Evolutionary conservation across 2,113 vertebrate genomes (phyloP), one percentile per base, ranked within the genome.

Genomic region (Panthera tigris): DNA sequence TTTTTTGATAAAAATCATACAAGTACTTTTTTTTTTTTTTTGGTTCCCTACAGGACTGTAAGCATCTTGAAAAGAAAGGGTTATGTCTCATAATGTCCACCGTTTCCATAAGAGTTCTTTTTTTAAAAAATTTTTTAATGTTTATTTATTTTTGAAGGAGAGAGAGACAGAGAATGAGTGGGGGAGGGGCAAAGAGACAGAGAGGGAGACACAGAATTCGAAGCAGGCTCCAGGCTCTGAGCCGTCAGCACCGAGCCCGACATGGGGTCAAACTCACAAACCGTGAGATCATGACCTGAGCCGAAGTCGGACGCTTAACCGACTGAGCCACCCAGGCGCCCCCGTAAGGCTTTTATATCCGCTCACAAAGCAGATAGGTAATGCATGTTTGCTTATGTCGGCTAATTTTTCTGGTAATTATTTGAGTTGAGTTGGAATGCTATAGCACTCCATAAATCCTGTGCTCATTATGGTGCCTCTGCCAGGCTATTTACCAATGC

Each of bases 351-450:
- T 68, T 73, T 66, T 25, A 39, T 63, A 9, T 9, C 65, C 2
- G 10, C 33, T 87, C 33, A 27, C 7, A 48, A 39, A 63, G 41
- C 45, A 79, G 12, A 89, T 55, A 25, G 61, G 25, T 74, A 48
- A 73, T 18, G 50, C 50, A 23, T 19, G 9, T 91, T 93, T 94
- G 39, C 84, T 83, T 81, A 66, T 36, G 36, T 61, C 33, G 45
- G 76, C 45, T 84, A 29, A 45, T 55, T 93, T 90, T 88, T 92
- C 48, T 96, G 31, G 31, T 91, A 31, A n/a, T 95, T 84, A n/a
- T 55, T 76, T 93, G 88, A 69, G 85, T 71, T 69, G 78, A 63
- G 41, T 27, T 79, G 55, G 86, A 84, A 81, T 76, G 81, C 55
- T 50, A 5, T 48, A 66, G 74, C 25, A 48, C 33, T 71, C 82